A percentile compares a stretch with the other conserved stretches of the same genome.
These are phyloP conservation scores for Diadophis punctatus DNA, from an alignment of 2,113 vertebrate genomes.

Conservation along the genomic window DNA sequence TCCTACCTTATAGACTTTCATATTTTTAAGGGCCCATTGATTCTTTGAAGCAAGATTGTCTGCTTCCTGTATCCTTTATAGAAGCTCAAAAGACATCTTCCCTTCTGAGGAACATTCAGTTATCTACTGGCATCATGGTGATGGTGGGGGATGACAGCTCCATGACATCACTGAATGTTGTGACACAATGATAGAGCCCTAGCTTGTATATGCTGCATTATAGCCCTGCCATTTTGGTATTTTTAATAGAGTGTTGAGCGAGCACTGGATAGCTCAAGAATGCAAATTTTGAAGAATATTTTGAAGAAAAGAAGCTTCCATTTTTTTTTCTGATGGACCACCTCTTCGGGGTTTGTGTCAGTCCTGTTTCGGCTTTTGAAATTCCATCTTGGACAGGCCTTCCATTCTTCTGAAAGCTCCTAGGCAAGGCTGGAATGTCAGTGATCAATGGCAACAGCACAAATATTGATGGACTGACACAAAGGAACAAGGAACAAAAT, in stretches of 20 bases:
- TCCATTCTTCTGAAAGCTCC: not conserved
- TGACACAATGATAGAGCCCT: not conserved
- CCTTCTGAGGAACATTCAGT: not conserved
- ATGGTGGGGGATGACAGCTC: not conserved
- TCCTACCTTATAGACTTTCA: not conserved
- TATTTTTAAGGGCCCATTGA: not conserved
- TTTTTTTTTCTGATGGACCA: not conserved
- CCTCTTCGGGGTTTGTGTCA: not conserved
- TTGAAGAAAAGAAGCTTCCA: not conserved
- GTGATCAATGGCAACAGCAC: slow-evolving; percentile 29
- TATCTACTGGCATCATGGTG: not conserved
- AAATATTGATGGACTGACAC: slow-evolving; percentile 23
- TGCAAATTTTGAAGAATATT: not conserved
- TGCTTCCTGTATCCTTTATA: not conserved
- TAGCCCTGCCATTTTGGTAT: not conserved
- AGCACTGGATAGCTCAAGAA: not conserved
- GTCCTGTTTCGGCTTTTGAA: not conserved
- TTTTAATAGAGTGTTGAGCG: not conserved
- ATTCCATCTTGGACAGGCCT: not conserved
- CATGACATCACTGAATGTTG: not conserved
- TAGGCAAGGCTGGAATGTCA: not conserved
- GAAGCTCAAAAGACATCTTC: not conserved
- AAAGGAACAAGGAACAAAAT: slow-evolving; percentile 26
- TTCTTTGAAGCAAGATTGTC: not conserved
- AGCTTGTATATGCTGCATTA: not conserved